Conservation (phyloP, 2,797 vertebrate species). For the Notoglanidium macrostoma region DNA sequence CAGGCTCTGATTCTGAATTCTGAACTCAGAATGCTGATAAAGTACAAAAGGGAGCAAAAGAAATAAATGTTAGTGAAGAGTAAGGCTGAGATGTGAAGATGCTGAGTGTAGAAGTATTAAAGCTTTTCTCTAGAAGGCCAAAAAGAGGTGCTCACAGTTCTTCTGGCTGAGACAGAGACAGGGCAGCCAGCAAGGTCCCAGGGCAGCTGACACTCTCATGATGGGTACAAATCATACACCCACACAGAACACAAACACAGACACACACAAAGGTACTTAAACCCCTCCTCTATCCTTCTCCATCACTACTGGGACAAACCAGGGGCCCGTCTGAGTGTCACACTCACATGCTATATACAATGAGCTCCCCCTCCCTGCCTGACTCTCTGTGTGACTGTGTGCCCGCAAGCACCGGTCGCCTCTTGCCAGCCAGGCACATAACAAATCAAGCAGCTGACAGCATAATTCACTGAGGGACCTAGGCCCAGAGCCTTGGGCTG, state of each 20-base stretch:
- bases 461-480: conserved; percentile 68
- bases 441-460: conserved; percentile 71
- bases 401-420: conserved; percentile 49
- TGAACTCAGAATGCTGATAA: neutral
- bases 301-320: conserved; percentile 58
- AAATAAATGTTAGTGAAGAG: neutral
- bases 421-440: conserved; percentile 61
- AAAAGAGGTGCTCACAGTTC: conserved; percentile 4
- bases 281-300: conserved; percentile 42
- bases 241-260: conserved; percentile 40
- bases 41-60: conserved; percentile 51
- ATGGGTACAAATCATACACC: conserved; percentile 43
- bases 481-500: conserved; percentile 63
- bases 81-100: conserved; percentile 1
- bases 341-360: conserved; percentile 57
- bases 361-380: conserved; percentile 54
- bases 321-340: conserved; percentile 55
- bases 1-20: conserved; percentile 26
- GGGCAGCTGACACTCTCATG: conserved; percentile 45
- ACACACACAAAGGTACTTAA: conserved; percentile 48
- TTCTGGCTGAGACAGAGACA: conserved; percentile 30
- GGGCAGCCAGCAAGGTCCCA: conserved; percentile 51
- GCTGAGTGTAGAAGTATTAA: conserved; percentile 16
- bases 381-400: conserved; percentile 57
- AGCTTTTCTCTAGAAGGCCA: conserved; percentile 11